Conservation (phyloP, 2,888 invertebrate genomes). For the Mystacides longicornis region DNA sequence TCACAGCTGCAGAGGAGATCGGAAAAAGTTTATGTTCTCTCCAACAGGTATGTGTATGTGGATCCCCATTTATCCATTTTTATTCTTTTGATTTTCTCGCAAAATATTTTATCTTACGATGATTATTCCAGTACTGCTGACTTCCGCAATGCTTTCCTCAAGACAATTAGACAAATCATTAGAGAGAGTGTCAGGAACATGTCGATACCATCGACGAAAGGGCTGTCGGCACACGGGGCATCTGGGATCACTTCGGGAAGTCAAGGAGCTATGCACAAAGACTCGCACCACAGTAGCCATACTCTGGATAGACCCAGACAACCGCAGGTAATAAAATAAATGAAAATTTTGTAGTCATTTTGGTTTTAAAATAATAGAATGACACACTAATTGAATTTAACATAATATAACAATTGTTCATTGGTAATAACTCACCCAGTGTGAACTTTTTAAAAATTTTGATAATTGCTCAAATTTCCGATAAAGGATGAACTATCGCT, state of each 20-base stretch:
- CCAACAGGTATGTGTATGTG: constrained; percentile 69
- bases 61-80: too few relatives aligned
- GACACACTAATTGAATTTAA: too few relatives aligned
- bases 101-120: not conserved
- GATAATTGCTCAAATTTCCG: too few relatives aligned
- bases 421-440: too few relatives aligned
- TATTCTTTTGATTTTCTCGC: not conserved
- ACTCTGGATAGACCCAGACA: constrained; percentile 59
- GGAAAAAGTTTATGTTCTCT: constrained; percentile 93
- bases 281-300: constrained; percentile 43
- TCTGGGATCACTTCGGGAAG: constrained; percentile 36
- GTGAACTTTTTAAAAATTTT: too few relatives aligned
- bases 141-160: constrained; percentile 93
- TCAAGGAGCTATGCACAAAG: constrained; percentile 31
- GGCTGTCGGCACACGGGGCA: constrained; percentile 46
- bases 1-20: constrained; percentile 90
- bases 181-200: constrained; percentile 95
- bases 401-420: too few relatives aligned
- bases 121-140: constrained; percentile 71
- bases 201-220: constrained; percentile 81
- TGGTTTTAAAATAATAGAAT: too few relatives aligned
- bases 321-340: constrained; percentile 49
- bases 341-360: too few relatives aligned
- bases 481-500: too few relatives aligned
- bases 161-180: constrained; percentile 94